A percentile compares a stretch with the other conserved stretches of the same genome.
Evolutionary conservation across 2,797 vertebrate genomes (phyloP).

Genomic region (Diplodus puntazzo): DNA sequence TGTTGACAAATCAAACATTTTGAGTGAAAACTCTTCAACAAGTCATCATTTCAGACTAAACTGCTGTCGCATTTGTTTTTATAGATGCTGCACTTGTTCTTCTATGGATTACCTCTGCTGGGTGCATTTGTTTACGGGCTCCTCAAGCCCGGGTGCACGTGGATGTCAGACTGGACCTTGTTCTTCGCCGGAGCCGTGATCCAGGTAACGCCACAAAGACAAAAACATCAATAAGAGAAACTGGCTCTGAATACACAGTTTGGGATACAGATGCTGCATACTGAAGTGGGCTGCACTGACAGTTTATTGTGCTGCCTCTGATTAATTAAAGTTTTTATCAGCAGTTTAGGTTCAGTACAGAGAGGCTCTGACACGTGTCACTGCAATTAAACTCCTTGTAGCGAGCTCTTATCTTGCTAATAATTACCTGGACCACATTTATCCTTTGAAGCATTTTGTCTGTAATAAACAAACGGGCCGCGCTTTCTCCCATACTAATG

Average conservation of each 20-base stretch:
- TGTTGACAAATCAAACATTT: background rate
- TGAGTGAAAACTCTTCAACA: background rate
- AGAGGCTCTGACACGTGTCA: slow-evolving; percentile 20
- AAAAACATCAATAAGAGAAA: slow-evolving; percentile 26
- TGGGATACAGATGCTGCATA: slow-evolving; percentile 11
- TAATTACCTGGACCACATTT: slow-evolving; percentile 38
- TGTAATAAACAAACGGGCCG: slow-evolving; percentile 41
- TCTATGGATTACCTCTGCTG: slow-evolving; percentile 90
- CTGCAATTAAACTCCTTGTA: slow-evolving; percentile 39
- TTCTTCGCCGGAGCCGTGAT: slow-evolving; percentile 90
- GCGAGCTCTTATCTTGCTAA: slow-evolving; percentile 31
- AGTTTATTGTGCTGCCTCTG: slow-evolving; percentile 9
- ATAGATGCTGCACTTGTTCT: slow-evolving; percentile 92
- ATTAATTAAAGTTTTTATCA: slow-evolving; percentile 44
- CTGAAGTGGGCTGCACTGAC: background rate
- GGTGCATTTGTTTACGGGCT: slow-evolving; percentile 88
- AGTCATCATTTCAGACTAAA: background rate
- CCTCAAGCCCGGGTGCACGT: slow-evolving; percentile 88
- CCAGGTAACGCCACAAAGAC: slow-evolving; percentile 83
- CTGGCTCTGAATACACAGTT: slow-evolving; percentile 24
- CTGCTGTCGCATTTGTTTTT: slow-evolving; percentile 13
- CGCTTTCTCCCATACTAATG: slow-evolving; percentile 29
- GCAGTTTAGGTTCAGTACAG: background rate
- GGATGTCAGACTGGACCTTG: slow-evolving; percentile 92
- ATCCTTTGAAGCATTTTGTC: slow-evolving; percentile 41